These are phyloP conservation scores for Ellobium chinense DNA, from an alignment of 2,888 invertebrate genomes.

Conservation along the genomic window DNA sequence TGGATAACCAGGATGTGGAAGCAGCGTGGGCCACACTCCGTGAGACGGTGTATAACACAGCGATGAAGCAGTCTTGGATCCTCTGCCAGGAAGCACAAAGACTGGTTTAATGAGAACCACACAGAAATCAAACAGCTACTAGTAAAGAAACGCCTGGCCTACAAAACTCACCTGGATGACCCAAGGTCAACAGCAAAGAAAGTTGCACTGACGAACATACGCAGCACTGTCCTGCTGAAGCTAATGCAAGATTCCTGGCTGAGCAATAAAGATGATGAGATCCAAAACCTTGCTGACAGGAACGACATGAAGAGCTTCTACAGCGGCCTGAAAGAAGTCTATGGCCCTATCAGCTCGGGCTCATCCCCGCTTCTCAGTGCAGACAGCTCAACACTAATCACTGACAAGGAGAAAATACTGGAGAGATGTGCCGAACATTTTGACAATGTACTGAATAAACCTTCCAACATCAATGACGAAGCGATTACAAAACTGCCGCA, in stretches of 20 bases:
- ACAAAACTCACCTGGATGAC: no score
- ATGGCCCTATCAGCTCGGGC: conserved; percentile 41
- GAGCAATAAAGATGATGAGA: conserved; percentile 28
- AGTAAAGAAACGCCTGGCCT: neutral
- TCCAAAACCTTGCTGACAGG: conserved; percentile 36
- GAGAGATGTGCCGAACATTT: conserved; percentile 51
- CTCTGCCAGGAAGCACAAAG: neutral
- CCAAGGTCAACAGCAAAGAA: neutral
- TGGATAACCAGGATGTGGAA: neutral
- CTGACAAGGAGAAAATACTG: conserved; percentile 41
- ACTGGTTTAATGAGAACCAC: conserved; percentile 14
- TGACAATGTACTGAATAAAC: conserved; percentile 18
- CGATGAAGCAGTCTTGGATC: neutral
- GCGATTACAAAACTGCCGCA: conserved; percentile 15
- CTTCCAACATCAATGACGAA: conserved; percentile 7
- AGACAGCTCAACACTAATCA: conserved; percentile 39
- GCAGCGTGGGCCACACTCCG: neutral
- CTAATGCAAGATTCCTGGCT: conserved; percentile 1
- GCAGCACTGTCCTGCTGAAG: neutral
- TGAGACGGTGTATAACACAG: neutral
- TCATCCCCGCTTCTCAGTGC: no score
- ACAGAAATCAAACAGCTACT: neutral
- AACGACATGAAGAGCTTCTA: conserved; percentile 43
- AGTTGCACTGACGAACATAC: neutral
- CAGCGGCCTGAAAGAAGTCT: conserved; percentile 29